Base-by-base conservation (phyloP, 1,140 invertebrate species). In the Latrodectus geometricus region DNA sequence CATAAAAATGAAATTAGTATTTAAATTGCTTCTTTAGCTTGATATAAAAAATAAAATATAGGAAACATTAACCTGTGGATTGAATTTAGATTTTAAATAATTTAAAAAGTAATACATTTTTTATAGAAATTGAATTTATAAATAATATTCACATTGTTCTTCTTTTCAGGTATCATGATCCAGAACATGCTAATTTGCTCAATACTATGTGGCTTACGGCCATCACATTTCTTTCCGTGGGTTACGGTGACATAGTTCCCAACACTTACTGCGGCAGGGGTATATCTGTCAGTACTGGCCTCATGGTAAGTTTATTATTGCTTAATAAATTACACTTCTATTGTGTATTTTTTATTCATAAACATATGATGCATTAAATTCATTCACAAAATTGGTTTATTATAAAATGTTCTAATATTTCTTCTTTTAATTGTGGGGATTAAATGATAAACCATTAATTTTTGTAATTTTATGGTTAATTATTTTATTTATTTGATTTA, bases 151-250 rank as follows among this genome's bases (percentile, higher is more conserved):
- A 20, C 14, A 7, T 70, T 48, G 48, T 72, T 49, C 17, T 65
- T 83, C 7, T 21, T 48, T 75, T 15, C 75, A 98, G 97, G 94
- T 97, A 96, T 94, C 96, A 98, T 93, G 97, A 98, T 91, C 96
- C 96, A 92, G 96, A 97, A 92, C 97, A 99, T 93, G 97, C 96
- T 90, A 99, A 99, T 93, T 95, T 99, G 90, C 94, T 99, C 90
- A 99, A 99, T 93, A 96, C 97, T 90, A 98, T 99, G 97, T 99
- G 97, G 97, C 95, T 99, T 92, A 98, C 98, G 91, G 96, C 97
- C 90, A 99, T 98, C 90, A 99, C 97, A 89, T 96, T 99, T 94
- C 95, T 99, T 90, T 98, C 97, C 92, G 97, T 99, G 90, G 97
- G 98, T 90, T 99, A 99, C 93, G 98, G 98, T 91, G 98, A 99